Evolutionary conservation across 2,888 invertebrate genomes (phyloP).

Genomic region (Teleiodes luculella): DNA sequence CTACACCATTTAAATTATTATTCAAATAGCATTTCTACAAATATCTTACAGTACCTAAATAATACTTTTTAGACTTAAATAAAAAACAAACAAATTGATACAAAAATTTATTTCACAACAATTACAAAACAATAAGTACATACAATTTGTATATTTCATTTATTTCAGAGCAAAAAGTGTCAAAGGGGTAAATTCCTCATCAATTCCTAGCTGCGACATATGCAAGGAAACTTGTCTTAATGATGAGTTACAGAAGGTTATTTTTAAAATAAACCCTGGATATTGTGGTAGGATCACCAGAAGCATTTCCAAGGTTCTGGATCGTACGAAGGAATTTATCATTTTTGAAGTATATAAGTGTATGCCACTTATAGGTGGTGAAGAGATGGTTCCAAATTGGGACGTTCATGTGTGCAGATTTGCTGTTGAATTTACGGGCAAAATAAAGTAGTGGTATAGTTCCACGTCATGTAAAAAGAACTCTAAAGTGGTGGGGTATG

Average conservation of each 20-base stretch:
- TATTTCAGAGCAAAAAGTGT: constrained; percentile 40
- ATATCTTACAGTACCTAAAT: not conserved
- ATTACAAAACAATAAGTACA: constrained; percentile 64
- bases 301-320: constrained; percentile 36
- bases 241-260: constrained; percentile 30
- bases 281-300: constrained; percentile 40
- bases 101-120: constrained; percentile 54
- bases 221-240: constrained; percentile 22
- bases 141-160: constrained; percentile 31
- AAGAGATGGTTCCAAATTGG: constrained; percentile 54
- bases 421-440: constrained; percentile 41
- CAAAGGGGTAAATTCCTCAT: constrained; percentile 20
- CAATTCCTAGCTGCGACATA: constrained; percentile 27
- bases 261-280: constrained; percentile 25
- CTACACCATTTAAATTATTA: too few species aligned
- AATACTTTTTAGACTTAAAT: not conserved
- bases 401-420: constrained; percentile 56
- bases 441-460: not conserved
- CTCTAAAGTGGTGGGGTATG: too few species aligned
- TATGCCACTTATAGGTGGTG: constrained; percentile 64
- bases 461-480: too few species aligned
- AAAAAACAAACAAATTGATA: constrained; percentile 13
- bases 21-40: too few species aligned
- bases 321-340: constrained; percentile 37
- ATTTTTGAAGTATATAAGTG: constrained; percentile 58